Base-by-base conservation (phyloP, 92 coral and sea anemone genomes). In the Epizoanthus ramosus region DNA sequence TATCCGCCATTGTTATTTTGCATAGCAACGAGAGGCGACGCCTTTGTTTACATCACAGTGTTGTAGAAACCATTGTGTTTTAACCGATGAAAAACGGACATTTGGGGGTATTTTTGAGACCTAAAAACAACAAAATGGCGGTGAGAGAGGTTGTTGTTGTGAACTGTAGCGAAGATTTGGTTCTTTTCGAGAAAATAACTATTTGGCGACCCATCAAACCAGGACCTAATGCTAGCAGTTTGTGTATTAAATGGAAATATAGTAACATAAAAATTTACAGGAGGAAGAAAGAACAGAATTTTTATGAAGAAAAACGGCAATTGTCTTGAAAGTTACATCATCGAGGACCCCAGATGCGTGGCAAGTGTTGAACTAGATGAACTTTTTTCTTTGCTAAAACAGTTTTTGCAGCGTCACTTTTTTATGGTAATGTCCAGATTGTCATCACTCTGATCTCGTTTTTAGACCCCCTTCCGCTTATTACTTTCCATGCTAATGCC, bases 331-430 rank as follows among this genome's bases (percentile, higher is more conserved):
- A n/a, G n/a, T n/a, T n/a, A n/a, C n/a, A n/a, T n/a, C n/a, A n/a
- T n/a, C n/a, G n/a, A n/a, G 66, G 66, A 60, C 66, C 1, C 66
- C 66, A 3, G 22, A 25, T 18, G 66, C 66, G 7, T 60, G 66
- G 66, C 19, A 60, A 60, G 28, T 60, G 66, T 60, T 60, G 18
- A n/a, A 61, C 66, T n/a, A 61, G 66, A 61, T 61, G 66, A 61
- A 61, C 66, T 61, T 61, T 61, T 61, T 61, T 61, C 66, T 61
- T 12, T 3, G 23, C 33, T 61, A 61, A 16, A 61, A 28, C 66
- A 18, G 66, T 61, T 61, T 61, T 61, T 61, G 66, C 21, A 18
- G 3, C 66, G 66, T 25, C 24, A 61, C n/a, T 61, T 61, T 61
- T 18, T n/a, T 7, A 61, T 61, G 66, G 66, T 28, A 61, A 61